Conservation (phyloP, 1,140 invertebrate species). For the Monochamus saltuarius region DNA sequence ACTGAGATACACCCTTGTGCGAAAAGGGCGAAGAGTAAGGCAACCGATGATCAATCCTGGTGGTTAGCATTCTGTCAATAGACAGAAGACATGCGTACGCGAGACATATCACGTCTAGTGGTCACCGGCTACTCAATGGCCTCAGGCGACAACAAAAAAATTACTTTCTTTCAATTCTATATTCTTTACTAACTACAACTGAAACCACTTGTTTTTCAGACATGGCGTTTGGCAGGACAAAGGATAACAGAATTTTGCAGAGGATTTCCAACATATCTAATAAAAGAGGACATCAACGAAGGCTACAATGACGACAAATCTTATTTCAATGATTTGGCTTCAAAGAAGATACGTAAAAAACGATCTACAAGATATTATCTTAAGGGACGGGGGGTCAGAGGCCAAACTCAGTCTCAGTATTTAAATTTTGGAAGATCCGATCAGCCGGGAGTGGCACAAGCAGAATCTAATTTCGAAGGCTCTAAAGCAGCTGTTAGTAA, state of each 20-base stretch:
- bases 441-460: constrained; percentile 72
- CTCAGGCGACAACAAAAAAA: no score
- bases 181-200: no score
- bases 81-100: no score
- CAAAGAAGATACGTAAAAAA: constrained; percentile 20
- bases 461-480: constrained; percentile 68
- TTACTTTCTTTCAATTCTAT: no score
- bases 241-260: constrained; percentile 43
- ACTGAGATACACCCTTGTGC: no score
- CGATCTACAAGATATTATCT: constrained; percentile 38
- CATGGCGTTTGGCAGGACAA: constrained; percentile 39
- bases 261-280: constrained; percentile 44
- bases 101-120: no score
- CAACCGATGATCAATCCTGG: no score
- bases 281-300: constrained; percentile 32
- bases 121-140: no score
- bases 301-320: constrained; percentile 9
- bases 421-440: constrained; percentile 61
- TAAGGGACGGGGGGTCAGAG: constrained; percentile 50
- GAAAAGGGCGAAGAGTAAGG: no score
- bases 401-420: constrained; percentile 82
- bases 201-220: constrained; percentile 35
- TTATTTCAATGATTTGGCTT: constrained; percentile 25
- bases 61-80: no score
- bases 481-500: constrained; percentile 76